Evolutionary conservation across 2,888 invertebrate species (phyloP), one percentile per base, ranked within the genome.

Genomic region (Heteromyza rotundicornis): DNA sequence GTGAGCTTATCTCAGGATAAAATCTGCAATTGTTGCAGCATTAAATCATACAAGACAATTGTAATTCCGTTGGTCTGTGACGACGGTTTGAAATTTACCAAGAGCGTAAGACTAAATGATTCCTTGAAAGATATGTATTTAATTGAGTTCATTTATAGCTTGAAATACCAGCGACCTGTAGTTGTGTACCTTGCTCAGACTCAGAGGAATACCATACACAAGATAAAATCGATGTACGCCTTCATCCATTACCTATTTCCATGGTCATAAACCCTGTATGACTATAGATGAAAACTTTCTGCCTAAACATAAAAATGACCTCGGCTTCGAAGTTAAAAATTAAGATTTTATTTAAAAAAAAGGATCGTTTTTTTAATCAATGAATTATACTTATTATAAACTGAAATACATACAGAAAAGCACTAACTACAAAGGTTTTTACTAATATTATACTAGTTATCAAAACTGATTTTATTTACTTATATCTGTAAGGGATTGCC

Each of bases 1-100:
- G 88, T 81, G n/a, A n/a, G n/a, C n/a, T n/a, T n/a, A n/a, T n/a
- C n/a, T 55, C 89, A 90, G 77, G 87, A 87, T 68, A 79, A 84
- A 1, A 74, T 79, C 61, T 88, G 90, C 78, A 84, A 86, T 62
- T 90, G 90, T 72, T 90, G 88, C 75, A 81, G 80, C 49, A 85
- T 86, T 24, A 72, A 77, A 47, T 68, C 72, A 66, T 80, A 75
- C 60, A 70, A 78, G 57, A 59, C 73, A 51, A 77, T 82, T 57
- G 66, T 70, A 19, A 76, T 82, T 47, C 68, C 75, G 35, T 72
- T 88, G 65, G 74, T 72, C 7, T 87, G 87, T 65, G 82, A 82
- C 7, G 85, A 87, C 74, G 85, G 84, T 2, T 72, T 70, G 36
- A 72, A 68, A 16, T 59, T 73, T 0, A 32, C 24, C 3, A 72